phyloP scores from a whole-genome alignment of 2,797 vertebrate species.

The Aphelocoma californica region DNA sequence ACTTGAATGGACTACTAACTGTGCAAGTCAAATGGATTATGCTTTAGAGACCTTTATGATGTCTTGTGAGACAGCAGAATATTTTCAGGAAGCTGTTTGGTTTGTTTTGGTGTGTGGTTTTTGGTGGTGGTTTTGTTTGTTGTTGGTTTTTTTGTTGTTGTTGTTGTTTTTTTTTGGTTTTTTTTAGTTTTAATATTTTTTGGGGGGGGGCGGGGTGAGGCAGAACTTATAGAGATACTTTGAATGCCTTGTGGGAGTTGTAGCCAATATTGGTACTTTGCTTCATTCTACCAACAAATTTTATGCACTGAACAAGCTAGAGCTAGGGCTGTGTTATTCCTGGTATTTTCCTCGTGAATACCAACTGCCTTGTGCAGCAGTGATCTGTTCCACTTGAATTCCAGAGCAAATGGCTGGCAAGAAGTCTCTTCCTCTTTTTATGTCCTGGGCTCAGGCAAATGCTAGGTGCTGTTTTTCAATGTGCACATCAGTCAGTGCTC shows the following conservation, averaged over 20 bases:
- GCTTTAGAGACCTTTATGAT: background rate
- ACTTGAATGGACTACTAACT: background rate
- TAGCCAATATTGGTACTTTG: background rate
- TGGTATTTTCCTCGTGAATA: background rate
- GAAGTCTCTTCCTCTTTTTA: background rate
- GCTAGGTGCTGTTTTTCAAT: background rate
- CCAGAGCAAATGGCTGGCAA: background rate
- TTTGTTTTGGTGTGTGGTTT: background rate
- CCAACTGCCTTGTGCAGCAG: background rate
- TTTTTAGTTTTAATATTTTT: no score
- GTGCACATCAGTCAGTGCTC: background rate
- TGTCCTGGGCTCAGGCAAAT: background rate
- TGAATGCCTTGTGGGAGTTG: background rate
- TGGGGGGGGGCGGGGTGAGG: no score
- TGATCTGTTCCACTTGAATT: background rate
- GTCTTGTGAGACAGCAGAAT: background rate
- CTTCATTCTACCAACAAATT: background rate
- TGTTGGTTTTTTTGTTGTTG: background rate
- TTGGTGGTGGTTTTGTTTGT: background rate
- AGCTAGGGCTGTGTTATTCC: background rate
- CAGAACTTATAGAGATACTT: background rate
- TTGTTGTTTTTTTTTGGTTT: no score
- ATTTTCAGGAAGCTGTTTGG: background rate
- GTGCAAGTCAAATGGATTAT: background rate
- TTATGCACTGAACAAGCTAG: background rate